Base-by-base conservation (phyloP, 2,113 vertebrate genomes). In the Patagioenas fasciata region DNA sequence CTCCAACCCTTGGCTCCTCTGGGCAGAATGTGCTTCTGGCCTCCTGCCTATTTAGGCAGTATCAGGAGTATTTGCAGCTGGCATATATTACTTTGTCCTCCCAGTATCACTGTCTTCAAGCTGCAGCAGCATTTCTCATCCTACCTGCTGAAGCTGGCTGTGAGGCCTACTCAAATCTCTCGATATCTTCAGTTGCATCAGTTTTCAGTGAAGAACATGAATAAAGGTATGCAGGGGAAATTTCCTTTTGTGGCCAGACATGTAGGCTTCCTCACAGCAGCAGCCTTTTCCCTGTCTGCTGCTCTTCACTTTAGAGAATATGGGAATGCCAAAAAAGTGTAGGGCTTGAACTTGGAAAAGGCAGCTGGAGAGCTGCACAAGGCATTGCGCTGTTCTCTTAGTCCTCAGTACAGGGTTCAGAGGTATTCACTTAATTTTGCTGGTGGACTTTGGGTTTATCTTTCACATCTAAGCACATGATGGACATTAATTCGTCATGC, bases 271-370 rank as follows among this genome's bases (percentile, higher is more conserved):
- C 64, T 82, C 17, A n/a, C 17, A 82, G 62, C 64, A 15, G 28
- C 28, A 1, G 2, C 64, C 10, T 1, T 36, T 72, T 51, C 4
- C 1, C 66, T 13, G 9, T 31, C 38, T 31, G 44, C 11, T 34
- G 31, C 8, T n/a, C 48, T 77, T 66, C 19, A 10, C 42, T 60
- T 34, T 24, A 6, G n/a, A 32, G 38, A 48, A 34, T 15, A 2
- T 2, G 34, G 79, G 24, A 34, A 47, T 15, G 10, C 29, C 29
- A 13, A 29, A 65, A 65, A 31, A 32, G 38, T 7, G 23, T 0
- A 0, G 50, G 42, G 13, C 31, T 82, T 8, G 0, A 2, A 2
- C 1, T 4, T 31, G 51, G 64, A 42, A 44, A 58, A 17, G 64
- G 51, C 79, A 28, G 10, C 16, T 0, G 1, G 53, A 32, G 53